These are phyloP conservation scores for Orycteropus afer DNA, from an alignment of 2,113 vertebrate genomes.

Conservation along the genomic window DNA sequence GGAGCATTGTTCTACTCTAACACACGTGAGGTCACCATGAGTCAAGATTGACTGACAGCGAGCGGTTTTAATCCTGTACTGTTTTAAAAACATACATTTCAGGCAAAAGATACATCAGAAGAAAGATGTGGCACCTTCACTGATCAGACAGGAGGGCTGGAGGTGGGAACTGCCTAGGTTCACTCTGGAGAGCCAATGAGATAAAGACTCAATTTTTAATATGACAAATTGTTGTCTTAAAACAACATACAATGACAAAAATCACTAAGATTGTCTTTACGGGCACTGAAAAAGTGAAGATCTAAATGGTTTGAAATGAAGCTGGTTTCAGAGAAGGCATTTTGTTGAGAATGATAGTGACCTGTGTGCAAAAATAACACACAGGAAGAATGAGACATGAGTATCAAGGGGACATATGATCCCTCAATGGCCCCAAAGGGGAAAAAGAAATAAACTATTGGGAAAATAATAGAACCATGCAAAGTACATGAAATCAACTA, in stretches of 20 bases:
- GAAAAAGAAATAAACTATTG: neutral
- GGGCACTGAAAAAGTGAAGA: neutral
- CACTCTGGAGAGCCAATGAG: neutral
- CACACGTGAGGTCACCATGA: neutral
- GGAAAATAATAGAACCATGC: neutral
- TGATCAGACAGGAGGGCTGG: neutral
- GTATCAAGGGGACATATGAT: too few species aligned
- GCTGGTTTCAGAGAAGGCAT: neutral
- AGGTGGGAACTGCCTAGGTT: neutral
- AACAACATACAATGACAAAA: constrained; percentile 22
- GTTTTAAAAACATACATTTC: neutral
- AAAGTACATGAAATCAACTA: neutral
- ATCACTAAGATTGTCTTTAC: neutral
- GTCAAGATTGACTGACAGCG: neutral
- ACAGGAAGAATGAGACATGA: neutral
- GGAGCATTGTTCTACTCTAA: neutral
- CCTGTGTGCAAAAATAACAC: neutral
- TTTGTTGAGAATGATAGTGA: neutral
- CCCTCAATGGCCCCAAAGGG: neutral
- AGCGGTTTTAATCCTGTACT: neutral
- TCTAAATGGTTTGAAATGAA: neutral
- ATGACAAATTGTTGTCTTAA: neutral
- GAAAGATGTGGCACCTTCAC: neutral
- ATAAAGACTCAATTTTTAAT: neutral
- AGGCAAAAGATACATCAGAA: neutral